Base-by-base conservation (phyloP, 2,113 vertebrate genomes). In the Rhagologus leucostigma region DNA sequence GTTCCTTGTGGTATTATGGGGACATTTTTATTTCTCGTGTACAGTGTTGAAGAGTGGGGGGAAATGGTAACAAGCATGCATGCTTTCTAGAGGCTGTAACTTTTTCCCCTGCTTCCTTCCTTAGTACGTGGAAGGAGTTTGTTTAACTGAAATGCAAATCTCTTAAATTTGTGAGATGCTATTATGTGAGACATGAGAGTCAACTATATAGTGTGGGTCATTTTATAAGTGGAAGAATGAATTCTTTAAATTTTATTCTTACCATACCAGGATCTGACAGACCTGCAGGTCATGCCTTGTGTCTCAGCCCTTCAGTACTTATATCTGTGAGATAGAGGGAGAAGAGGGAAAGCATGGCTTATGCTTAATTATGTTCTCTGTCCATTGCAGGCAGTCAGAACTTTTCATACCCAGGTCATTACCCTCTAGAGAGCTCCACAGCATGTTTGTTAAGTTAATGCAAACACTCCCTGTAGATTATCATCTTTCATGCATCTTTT, bases 11-110 rank as follows among this genome's bases (percentile, higher is more conserved):
- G 35, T 70, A 15, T 70, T 84, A 41, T 13, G 26, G 24, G 29
- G 11, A 21, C 41, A 19, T 42, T 84, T 80, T 22, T 49, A 19
- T 64, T 80, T 77, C 50, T 81, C 53, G 11, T 13, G 26, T 67
- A 27, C 6, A 13, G 11, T 16, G 32, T 46, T 46, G 0, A 3
- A 6, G 16, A 12, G 14, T 11, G 17, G 15, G 17, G 0, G 3
- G 6, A 3, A 16, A 65, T 16, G 26, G 7, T 56, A 59, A 50
- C 24, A 64, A 76, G 24, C 16, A 20, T 7, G 5, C 4, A 4
- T 57, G 18, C 20, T 69, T 49, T 73, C 22, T 50, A 41, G 46
- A 62, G 60, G 8, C 20, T 89, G 8, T 53, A 42, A 24, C 8
- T 53, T 29, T 19, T 37, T 47, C 15, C 7, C 8, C 11, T 11